Conservation (phyloP, 2,888 invertebrate species). For the Malacosoma neustria region DNA sequence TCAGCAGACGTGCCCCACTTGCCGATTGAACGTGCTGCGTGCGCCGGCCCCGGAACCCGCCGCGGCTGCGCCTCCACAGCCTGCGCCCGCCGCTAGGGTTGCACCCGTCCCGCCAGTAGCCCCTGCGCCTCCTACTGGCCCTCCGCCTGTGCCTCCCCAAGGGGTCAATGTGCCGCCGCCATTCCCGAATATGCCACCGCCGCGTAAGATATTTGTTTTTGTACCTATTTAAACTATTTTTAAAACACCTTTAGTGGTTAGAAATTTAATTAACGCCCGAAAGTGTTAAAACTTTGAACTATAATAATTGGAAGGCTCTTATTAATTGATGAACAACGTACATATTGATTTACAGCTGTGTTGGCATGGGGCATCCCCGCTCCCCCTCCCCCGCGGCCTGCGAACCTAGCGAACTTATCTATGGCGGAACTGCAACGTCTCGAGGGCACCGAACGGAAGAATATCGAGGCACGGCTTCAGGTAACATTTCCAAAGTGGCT, state of each 20-base stretch:
- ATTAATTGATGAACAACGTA: too few species aligned
- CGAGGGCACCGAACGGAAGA: constrained; percentile 91
- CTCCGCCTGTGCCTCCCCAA: constrained; percentile 18
- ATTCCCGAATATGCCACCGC: constrained; percentile 51
- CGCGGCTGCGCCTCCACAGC: constrained; percentile 17
- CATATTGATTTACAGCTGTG: constrained; percentile 56
- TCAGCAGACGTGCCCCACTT: constrained; percentile 99
- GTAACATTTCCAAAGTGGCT: too few species aligned
- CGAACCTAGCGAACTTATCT: constrained; percentile 82
- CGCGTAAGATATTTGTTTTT: constrained; percentile 32
- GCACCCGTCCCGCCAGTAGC: constrained; percentile 14
- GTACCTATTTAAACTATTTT: too few species aligned
- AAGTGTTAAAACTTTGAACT: too few species aligned
- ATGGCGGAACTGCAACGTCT: constrained; percentile 89
- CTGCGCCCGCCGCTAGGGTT: constrained; percentile 17
- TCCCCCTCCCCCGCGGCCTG: constrained; percentile 85
- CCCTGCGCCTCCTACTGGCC: constrained; percentile 12
- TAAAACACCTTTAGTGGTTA: too few species aligned
- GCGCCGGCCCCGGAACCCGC: constrained; percentile 51
- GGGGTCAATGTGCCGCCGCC: constrained; percentile 38
- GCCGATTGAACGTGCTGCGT: constrained; percentile 88
- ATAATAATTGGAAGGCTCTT: too few species aligned
- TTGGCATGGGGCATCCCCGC: constrained; percentile 65
- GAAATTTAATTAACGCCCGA: too few species aligned
- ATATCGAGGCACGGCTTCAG: constrained; percentile 93